These are phyloP conservation scores for Hyppa rectilinea DNA, from an alignment of 2,888 invertebrate species.

Conservation along the genomic window DNA sequence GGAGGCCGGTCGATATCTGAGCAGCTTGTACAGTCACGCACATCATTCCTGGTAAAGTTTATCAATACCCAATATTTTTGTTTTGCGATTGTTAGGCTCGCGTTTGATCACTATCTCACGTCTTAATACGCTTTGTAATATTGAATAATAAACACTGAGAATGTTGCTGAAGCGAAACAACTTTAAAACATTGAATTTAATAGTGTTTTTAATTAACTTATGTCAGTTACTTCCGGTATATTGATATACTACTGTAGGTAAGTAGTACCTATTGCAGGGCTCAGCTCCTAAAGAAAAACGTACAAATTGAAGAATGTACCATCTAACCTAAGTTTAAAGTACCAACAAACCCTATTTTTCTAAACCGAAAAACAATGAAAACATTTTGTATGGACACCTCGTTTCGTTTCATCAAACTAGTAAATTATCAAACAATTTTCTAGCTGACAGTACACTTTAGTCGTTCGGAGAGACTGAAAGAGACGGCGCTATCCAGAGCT, in stretches of 20 bases:
- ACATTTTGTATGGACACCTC: background rate
- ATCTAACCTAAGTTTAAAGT: background rate
- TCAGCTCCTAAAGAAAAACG: background rate
- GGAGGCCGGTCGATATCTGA: conserved; percentile 1
- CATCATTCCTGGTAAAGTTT: background rate
- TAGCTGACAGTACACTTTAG: background rate
- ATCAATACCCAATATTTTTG: background rate
- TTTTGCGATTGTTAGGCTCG: background rate
- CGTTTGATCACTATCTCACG: background rate
- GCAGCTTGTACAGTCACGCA: background rate
- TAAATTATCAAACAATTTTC: background rate
- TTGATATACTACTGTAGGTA: no score
- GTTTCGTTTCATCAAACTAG: background rate
- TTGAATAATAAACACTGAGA: no score
- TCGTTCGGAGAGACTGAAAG: no score
- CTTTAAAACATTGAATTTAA: background rate
- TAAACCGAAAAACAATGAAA: background rate
- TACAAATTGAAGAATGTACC: background rate
- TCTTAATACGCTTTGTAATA: no score
- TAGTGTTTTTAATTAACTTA: background rate
- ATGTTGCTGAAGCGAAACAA: background rate
- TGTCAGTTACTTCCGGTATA: no score
- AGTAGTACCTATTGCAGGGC: no score
- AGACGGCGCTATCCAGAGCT: background rate
- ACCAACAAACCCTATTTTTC: background rate